phyloP scores from a whole-genome alignment of 2,113 vertebrate genomes.

The Anolis sagrei region DNA sequence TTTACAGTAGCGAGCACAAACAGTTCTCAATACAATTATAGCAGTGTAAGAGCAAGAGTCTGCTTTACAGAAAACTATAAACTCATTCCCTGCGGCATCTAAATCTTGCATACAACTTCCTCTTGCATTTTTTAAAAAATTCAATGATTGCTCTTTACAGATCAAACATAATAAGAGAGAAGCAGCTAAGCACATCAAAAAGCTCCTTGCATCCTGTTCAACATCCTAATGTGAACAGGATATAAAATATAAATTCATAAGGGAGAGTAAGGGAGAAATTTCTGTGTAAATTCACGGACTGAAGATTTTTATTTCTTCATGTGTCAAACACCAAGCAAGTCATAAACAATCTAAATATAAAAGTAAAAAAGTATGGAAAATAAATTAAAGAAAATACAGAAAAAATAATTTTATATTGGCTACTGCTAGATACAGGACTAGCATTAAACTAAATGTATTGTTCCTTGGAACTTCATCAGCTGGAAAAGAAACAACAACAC shows the following conservation, averaged over 20 bases:
- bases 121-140: constrained; percentile 41
- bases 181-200: constrained; percentile 44
- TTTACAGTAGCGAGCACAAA: not conserved
- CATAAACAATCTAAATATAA: constrained; percentile 35
- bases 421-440: constrained; percentile 27
- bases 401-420: constrained; percentile 15
- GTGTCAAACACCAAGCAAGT: constrained; percentile 50
- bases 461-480: constrained; percentile 27
- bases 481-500: not conserved
- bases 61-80: constrained; percentile 34
- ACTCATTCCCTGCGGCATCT: constrained; percentile 19
- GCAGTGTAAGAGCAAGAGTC: constrained; percentile 7
- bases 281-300: constrained; percentile 43
- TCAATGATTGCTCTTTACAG: constrained; percentile 55
- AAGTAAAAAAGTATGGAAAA: constrained; percentile 30
- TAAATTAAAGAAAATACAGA: constrained; percentile 27
- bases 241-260: constrained; percentile 49
- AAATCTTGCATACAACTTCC: constrained; percentile 31
- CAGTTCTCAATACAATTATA: not conserved
- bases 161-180: constrained; percentile 61
- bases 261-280: constrained; percentile 43
- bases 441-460: not conserved
- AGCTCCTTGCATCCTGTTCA: constrained; percentile 44
- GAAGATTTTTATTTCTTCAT: constrained; percentile 57
- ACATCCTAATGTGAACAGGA: constrained; percentile 29